Evolutionary conservation across 2,113 vertebrate species (phyloP).

Genomic region (Chloropsis cyanopogon): DNA sequence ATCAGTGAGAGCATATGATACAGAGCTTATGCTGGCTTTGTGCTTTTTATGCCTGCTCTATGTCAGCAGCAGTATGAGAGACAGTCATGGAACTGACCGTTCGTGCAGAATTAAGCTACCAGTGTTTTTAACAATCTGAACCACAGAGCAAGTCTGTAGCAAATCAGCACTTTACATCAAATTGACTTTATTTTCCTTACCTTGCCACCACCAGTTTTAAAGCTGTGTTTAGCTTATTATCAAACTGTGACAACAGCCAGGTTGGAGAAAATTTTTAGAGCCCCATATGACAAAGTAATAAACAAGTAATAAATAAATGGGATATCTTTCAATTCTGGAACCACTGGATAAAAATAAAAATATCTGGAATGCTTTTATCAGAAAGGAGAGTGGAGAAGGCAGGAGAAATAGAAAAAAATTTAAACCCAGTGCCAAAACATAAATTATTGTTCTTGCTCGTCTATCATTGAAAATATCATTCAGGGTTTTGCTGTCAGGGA

Average conservation of each 20-base stretch:
- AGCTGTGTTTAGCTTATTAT: not conserved
- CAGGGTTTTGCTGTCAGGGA: not conserved
- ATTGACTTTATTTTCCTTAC: not conserved
- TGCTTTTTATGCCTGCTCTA: not conserved
- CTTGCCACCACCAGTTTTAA: not conserved
- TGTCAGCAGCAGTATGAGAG: not conserved
- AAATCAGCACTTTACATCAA: not conserved
- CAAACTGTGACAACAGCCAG: not conserved
- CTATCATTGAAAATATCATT: not conserved
- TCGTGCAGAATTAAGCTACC: not conserved
- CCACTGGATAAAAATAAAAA: not conserved
- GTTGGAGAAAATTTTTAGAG: not conserved
- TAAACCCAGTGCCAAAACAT: not conserved
- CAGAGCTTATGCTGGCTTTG: not conserved
- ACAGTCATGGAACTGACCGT: not conserved
- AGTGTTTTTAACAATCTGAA: not conserved
- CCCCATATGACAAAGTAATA: not conserved
- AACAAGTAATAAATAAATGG: not conserved
- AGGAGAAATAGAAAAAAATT: not conserved
- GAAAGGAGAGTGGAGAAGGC: not conserved
- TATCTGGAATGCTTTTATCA: not conserved
- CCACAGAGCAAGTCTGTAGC: not conserved
- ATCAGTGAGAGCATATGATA: not conserved
- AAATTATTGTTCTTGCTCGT: not conserved
- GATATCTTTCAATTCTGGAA: not conserved